Conservation (phyloP, 2,797 vertebrate genomes). For the Anas flavirostris region DNA sequence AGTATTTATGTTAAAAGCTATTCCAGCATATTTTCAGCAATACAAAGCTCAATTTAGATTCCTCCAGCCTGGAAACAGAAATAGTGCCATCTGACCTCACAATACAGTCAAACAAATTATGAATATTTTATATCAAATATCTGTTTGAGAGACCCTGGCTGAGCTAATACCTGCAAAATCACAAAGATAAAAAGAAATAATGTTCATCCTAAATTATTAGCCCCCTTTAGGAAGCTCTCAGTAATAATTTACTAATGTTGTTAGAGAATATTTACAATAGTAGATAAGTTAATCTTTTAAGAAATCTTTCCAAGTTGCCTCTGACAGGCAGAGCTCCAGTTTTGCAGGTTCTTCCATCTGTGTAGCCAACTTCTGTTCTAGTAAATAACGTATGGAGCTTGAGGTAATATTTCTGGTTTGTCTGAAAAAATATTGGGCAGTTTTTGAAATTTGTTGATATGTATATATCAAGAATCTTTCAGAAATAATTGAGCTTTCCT, state of each 20-base stretch:
- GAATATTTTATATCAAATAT: constrained; percentile 15
- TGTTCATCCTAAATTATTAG: neutral
- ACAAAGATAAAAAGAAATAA: neutral
- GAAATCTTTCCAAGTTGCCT: neutral
- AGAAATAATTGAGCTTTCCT: neutral
- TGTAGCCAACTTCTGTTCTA: neutral
- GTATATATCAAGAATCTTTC: neutral
- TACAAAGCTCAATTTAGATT: neutral
- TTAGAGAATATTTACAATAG: neutral
- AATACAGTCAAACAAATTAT: neutral
- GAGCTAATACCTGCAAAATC: constrained; percentile 3
- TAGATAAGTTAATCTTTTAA: neutral
- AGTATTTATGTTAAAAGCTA: neutral
- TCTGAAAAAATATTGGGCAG: neutral
- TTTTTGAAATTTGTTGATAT: neutral
- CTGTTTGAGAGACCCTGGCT: neutral
- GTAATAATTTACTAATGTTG: neutral
- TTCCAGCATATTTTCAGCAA: neutral
- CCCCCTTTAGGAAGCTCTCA: neutral
- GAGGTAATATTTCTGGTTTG: neutral
- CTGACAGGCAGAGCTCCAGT: neutral
- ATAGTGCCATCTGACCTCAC: neutral
- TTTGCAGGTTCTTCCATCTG: neutral
- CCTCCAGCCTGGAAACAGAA: neutral
- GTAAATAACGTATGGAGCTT: neutral